phyloP scores from a whole-genome alignment of 2,113 vertebrate genomes.

The Thunnus maccoyii region DNA sequence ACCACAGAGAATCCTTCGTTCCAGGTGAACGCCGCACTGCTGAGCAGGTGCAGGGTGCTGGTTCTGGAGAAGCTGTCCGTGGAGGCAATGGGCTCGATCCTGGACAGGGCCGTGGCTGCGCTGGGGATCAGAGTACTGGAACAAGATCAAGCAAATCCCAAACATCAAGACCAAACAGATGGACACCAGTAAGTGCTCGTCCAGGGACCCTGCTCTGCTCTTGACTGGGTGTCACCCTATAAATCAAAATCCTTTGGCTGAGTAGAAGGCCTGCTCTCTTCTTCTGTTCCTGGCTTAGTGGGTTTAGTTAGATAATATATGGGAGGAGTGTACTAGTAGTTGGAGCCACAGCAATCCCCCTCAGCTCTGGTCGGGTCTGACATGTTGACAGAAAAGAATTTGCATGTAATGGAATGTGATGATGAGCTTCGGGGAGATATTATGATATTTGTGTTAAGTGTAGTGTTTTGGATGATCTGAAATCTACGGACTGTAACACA shows the following conservation, averaged over 20 bases:
- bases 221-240: constrained; percentile 39
- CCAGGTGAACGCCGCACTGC: constrained; percentile 94
- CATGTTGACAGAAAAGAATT: constrained; percentile 51
- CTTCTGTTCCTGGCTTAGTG: constrained; percentile 18
- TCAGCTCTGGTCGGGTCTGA: constrained; percentile 13
- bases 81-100: constrained; percentile 92
- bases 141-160: constrained; percentile 54
- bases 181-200: constrained; percentile 87
- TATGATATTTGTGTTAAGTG: constrained; percentile 1
- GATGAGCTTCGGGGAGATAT: constrained; percentile 7
- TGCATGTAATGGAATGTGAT: constrained; percentile 1
- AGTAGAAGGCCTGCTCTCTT: constrained; percentile 13
- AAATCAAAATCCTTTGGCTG: constrained; percentile 67
- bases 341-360: constrained; percentile 32
- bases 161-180: constrained; percentile 72
- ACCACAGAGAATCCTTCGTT: constrained; percentile 99
- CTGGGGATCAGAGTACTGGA: constrained; percentile 89
- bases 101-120: constrained; percentile 88
- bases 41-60: constrained; percentile 96
- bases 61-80: constrained; percentile 93
- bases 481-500: neutral
- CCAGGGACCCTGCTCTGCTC: constrained; percentile 28
- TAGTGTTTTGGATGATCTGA: neutral
- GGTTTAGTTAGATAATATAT: constrained; percentile 46
- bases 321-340: constrained; percentile 26